A percentile compares a stretch with the other conserved stretches of the same genome.
Evolutionary conservation across 2,797 vertebrate genomes (phyloP).

Genomic region (Pangasius krempfi): DNA sequence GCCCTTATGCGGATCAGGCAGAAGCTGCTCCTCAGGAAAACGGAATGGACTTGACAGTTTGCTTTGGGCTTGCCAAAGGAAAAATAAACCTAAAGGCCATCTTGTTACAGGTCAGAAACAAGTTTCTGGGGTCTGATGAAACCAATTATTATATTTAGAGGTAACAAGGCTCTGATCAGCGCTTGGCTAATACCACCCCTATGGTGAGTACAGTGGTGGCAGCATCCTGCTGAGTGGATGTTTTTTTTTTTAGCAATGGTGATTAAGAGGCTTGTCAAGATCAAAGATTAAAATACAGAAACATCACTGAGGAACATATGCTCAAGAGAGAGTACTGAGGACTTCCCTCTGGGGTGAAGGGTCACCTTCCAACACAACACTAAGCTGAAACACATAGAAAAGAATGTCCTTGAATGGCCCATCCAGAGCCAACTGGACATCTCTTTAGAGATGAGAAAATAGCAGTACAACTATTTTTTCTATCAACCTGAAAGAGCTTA

Average conservation of each 20-base stretch:
- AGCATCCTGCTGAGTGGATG: background rate
- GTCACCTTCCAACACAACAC: background rate
- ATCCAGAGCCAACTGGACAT: too few species aligned
- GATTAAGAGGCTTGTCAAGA: background rate
- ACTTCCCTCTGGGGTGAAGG: background rate
- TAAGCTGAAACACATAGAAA: background rate
- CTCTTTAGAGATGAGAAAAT: too few species aligned
- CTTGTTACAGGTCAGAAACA: background rate
- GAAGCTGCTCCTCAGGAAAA: background rate
- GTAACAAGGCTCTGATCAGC: background rate
- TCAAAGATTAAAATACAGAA: background rate
- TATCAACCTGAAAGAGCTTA: too few species aligned
- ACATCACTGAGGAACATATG: background rate
- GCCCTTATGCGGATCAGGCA: background rate
- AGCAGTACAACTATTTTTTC: background rate
- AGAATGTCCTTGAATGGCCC: background rate
- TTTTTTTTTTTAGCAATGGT: background rate
- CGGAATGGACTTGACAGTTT: background rate
- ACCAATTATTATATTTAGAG: background rate
- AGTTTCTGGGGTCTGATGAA: background rate
- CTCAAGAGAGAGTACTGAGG: background rate
- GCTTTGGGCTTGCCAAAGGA: background rate
- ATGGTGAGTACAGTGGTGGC: background rate
- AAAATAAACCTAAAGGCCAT: background rate
- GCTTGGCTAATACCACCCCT: background rate